Percentiles rank a stretch among this genome's conserved stretches.
phyloP scores from a whole-genome alignment of 2,113 vertebrate genomes.

The Cynopterus brachyotis region DNA sequence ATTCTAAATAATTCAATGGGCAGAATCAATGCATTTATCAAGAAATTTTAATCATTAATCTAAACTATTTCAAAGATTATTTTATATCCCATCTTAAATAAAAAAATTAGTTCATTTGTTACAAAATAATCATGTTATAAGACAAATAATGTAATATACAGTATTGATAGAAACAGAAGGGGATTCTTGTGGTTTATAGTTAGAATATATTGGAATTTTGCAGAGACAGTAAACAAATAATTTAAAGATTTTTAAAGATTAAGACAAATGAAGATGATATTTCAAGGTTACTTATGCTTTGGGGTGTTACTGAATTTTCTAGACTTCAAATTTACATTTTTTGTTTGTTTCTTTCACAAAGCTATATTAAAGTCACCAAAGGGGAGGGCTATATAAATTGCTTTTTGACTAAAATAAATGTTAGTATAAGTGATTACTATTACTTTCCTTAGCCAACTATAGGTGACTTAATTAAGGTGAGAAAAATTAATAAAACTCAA shows the following conservation, averaged over 20 bases:
- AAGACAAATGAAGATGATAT: constrained; percentile 38
- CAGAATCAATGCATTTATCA: background rate
- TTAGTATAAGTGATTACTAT: background rate
- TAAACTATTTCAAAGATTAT: constrained; percentile 34
- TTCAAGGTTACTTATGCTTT: constrained; percentile 36
- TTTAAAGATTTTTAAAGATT: constrained; percentile 36
- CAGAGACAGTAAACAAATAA: background rate
- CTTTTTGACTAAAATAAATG: constrained; percentile 27
- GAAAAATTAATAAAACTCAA: constrained; percentile 31
- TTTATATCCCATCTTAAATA: constrained; percentile 38
- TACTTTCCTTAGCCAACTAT: background rate
- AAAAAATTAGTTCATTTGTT: background rate
- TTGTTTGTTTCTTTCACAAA: background rate
- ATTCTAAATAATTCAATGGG: background rate
- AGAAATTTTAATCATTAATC: constrained; percentile 21
- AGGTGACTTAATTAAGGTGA: background rate
- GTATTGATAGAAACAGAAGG: background rate
- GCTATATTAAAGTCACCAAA: background rate
- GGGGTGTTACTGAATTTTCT: background rate
- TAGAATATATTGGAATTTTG: constrained; percentile 38
- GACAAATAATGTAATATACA: background rate
- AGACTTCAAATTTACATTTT: constrained; percentile 5
- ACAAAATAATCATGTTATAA: constrained; percentile 19
- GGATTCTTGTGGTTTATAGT: background rate
- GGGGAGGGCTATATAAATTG: background rate